Evolutionary conservation across 1,140 invertebrate species (phyloP).

Genomic region (Cryptotermes secundus): DNA sequence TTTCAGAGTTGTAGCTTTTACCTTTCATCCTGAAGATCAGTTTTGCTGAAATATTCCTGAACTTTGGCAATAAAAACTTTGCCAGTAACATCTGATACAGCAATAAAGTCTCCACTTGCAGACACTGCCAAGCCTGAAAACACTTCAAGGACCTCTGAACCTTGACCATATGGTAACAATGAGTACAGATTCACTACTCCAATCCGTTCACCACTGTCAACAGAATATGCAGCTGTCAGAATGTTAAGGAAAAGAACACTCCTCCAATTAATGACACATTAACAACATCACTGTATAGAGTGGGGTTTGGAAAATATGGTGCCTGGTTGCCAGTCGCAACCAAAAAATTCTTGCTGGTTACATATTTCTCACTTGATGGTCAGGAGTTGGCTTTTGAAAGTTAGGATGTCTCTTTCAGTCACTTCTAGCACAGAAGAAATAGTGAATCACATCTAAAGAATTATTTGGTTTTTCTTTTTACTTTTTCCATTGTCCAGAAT

Average conservation of each 20-base stretch:
- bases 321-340: too few relatives aligned
- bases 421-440: too few relatives aligned
- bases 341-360: too few relatives aligned
- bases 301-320: too few relatives aligned
- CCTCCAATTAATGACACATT: not conserved
- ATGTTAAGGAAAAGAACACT: not conserved
- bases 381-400: too few relatives aligned
- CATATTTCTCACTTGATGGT: too few relatives aligned
- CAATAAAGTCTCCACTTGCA: not conserved
- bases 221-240: not conserved
- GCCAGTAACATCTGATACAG: not conserved
- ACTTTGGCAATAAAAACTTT: not conserved
- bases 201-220: not conserved
- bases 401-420: too few relatives aligned
- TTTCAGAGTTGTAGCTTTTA: not conserved
- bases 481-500: too few relatives aligned
- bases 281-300: too few relatives aligned
- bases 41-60: not conserved
- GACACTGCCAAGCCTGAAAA: not conserved
- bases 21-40: not conserved
- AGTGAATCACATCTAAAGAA: too few relatives aligned
- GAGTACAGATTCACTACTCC: conserved; percentile 20
- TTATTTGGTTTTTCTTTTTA: too few relatives aligned
- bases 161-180: not conserved
- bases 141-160: not conserved